Base-by-base conservation (phyloP, 2,797 vertebrate genomes). In the Phoxinus dragarum region DNA sequence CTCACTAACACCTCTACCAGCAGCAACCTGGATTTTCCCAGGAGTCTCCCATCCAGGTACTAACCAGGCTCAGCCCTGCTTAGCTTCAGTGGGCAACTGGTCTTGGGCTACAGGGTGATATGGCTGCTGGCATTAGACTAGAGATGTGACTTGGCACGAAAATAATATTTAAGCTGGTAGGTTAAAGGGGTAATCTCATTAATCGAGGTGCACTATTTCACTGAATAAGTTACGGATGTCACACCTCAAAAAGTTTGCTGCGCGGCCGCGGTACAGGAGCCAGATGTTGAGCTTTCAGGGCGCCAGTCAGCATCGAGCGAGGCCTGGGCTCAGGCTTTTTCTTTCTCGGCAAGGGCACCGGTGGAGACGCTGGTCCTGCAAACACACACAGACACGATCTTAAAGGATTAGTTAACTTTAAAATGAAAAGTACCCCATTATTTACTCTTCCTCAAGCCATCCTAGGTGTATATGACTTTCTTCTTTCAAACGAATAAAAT, bases 221-320 rank as follows among this genome's bases (percentile, higher is more conserved):
- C 2, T 12, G 67, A n/a, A 69, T 59, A 72, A 14, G 16, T 23
- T 9, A 59, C 0, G 49, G 31, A 67, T 12, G 34, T 77, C 74
- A 52, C 88, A 94, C 95, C 94, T 96, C 92, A 86, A 93, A 89
- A 0, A 92, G 88, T 40, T 92, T 95, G 88, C 94, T 95, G 84
- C 95, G 94, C 1, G 95, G 95, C 11, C 93, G 91, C 21, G 95
- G 95, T 12, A 96, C 93, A 6, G 95, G 95, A 3, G 89, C 89
- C 64, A 87, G 77, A 31, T 83, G 86, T 7, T 40, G 40, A 0
- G 47, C 47, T 7, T 82, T 87, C n/a, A 59, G 82, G 14, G 74
- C 27, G 23, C 61, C 81, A 0, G 36, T 68, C 3, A 81, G 59
- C 42, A 81, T 59, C 1, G 90, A 90, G 54, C 89, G 82, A 31